Base-by-base conservation (phyloP, 2,888 invertebrate species). In the Aphelenchoides bicaudatus region DNA sequence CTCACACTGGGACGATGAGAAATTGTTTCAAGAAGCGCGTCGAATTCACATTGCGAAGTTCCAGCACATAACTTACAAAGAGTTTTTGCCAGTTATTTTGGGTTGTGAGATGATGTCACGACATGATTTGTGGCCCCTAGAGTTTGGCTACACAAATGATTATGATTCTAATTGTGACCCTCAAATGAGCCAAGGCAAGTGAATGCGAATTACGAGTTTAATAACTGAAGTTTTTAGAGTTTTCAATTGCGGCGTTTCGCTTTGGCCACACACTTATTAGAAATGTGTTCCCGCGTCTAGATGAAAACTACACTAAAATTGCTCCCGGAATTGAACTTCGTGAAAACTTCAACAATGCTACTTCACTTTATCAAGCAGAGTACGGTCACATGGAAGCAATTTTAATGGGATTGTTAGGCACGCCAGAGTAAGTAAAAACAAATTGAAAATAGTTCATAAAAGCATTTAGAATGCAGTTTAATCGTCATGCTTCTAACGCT, bases 41-140 rank as follows among this genome's bases (percentile, higher is more conserved):
- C 75, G 81, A 34, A 82, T 83, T 39, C 67, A 82, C 5, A 74
- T 74, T 2, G 83, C 82, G 10, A 74, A 80, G 48, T 71, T 91
- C 88, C 83, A 82, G 63, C 79, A 81, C 57, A 78, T 82, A 19
- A 74, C 80, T 3, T 82, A 76, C 68, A 74, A 71, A 43, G 81
- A 82, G 65, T 82, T 77, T 68, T 81, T 96, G 53, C 94, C 94
- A 0, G 85, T 91, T 54, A 84, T 94, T 50, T 84, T 94, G 10
- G 91, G 92, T 6, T 88, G 88, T 88, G 89, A 89, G 72, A 88
- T 89, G 16, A 87, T 91, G 63, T 89, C 88, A 73, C 83, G 90
- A 4, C 91, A 91, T 78, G 91, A 89, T 3, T 81, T 94, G 54
- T 90, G 89, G 70, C 83, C 92, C 4, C 79, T 87, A 68, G 86